phyloP scores from a whole-genome alignment of 92 coral and sea anemone genomes.

The Phenganax marumi region DNA sequence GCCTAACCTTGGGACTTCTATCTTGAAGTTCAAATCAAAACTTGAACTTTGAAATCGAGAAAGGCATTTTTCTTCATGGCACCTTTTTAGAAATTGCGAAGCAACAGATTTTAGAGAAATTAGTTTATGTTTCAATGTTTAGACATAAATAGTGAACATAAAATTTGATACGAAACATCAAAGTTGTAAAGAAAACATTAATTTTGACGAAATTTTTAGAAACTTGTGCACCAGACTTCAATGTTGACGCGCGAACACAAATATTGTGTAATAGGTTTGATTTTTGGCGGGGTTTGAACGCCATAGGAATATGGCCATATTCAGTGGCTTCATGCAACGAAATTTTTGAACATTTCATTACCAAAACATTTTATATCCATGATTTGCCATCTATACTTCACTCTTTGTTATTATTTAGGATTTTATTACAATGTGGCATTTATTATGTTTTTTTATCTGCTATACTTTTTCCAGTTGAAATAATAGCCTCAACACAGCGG shows the following conservation, averaged over 20 bases:
- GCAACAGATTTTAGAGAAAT: not conserved
- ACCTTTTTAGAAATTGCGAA: not conserved
- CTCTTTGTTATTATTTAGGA: too few relatives aligned
- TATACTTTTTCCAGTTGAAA: too few relatives aligned
- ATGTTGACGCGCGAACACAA: too few relatives aligned
- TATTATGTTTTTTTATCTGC: too few relatives aligned
- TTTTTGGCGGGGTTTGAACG: not conserved
- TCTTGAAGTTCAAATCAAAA: conserved; percentile 54
- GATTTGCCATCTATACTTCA: too few relatives aligned
- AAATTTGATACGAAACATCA: not conserved
- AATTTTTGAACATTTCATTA: too few relatives aligned
- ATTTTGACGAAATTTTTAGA: not conserved
- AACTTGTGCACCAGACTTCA: not conserved
- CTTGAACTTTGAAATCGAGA: conserved; percentile 46
- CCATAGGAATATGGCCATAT: not conserved
- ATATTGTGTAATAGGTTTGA: not conserved
- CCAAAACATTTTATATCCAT: too few relatives aligned
- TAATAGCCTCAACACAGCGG: too few relatives aligned
- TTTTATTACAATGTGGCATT: too few relatives aligned
- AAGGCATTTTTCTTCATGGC: not conserved
- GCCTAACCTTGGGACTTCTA: not conserved
- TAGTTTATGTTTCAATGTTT: not conserved
- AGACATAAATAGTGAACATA: not conserved
- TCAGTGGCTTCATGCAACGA: too few relatives aligned
- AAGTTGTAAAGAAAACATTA: not conserved